Evolutionary conservation across 37 sponge, comb jelly and placozoan genomes (phyloP), one percentile per base, ranked within the genome.

Genomic region (Halichondria panicea): DNA sequence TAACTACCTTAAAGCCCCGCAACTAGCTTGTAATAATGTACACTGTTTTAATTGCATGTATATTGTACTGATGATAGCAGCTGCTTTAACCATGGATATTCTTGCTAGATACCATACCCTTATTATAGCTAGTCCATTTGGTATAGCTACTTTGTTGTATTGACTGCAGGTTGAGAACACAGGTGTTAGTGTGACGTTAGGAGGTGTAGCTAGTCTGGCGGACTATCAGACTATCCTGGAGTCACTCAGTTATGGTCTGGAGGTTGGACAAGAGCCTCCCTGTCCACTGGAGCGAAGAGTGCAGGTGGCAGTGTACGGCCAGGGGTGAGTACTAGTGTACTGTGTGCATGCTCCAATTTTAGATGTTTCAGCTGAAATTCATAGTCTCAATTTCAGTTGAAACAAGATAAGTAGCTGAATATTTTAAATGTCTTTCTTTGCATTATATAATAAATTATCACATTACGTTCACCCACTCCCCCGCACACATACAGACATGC

Each of bases 271-370:
- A 2, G 67, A 64, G 53, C 66, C 66, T n/a, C 66, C 74, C 7
- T 81, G 82, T 72, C 82, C 82, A 11, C 42, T 72, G 31, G 5
- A 65, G 24, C 63, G 82, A 36, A 30, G 28, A 15, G 15, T 81
- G 11, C 43, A 53, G 9, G 64, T 81, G 21, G 28, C 82, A 5
- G 66, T 83, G 15, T 63, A 40, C 56, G 36, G 75, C 39, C 76
- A 66, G 58, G 36, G 22, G 81, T 74, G 68, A 66, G 75, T 66
- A 43, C 13, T 25, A 42, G 30, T 25, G 60, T 8, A 22, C n/a
- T n/a, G 15, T 15, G n/a, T n/a, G n/a, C n/a, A n/a, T n/a, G n/a
- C n/a, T 48, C 13, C 13, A 48, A 48, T 48, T 48, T 9, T 48
- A 48, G 13, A 48, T 48, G 13, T 48, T 18, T 18, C 9, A 18